phyloP scores from a whole-genome alignment of 2,113 vertebrate species.

The Vidua macroura region DNA sequence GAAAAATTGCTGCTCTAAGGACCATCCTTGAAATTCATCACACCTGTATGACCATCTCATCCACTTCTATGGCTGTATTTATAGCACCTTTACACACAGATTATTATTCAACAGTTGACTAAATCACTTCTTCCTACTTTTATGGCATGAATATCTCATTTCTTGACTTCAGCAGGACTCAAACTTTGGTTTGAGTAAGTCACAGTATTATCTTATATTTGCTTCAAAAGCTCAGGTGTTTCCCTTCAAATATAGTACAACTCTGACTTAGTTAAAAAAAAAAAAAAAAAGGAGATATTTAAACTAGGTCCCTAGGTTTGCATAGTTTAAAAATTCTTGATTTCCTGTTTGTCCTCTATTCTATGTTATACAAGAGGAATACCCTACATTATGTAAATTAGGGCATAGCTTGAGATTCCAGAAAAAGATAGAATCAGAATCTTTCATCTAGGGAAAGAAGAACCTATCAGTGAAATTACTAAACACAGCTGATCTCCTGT shows the following conservation, averaged over 20 bases:
- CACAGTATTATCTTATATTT: neutral
- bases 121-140: neutral
- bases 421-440: slow-evolving; percentile 6
- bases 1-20: neutral
- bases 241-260: neutral
- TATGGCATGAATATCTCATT: neutral
- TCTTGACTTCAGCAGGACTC: neutral
- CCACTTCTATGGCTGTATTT: neutral
- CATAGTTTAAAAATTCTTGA: neutral
- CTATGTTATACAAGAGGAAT: neutral
- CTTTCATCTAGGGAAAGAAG: neutral
- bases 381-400: neutral
- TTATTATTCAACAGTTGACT: neutral
- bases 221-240: neutral
- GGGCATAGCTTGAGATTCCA: neutral
- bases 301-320: neutral
- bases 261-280: neutral
- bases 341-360: neutral
- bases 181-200: neutral
- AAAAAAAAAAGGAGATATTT: neutral
- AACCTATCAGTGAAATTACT: slow-evolving; percentile 39
- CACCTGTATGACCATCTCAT: neutral
- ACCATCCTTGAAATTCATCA: neutral
- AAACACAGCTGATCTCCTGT: slow-evolving; percentile 16
- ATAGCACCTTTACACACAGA: neutral